A percentile compares a stretch with the other conserved stretches of the same genome.
phyloP scores from a whole-genome alignment of 1,140 invertebrate genomes.

The Orius insidiosus region DNA sequence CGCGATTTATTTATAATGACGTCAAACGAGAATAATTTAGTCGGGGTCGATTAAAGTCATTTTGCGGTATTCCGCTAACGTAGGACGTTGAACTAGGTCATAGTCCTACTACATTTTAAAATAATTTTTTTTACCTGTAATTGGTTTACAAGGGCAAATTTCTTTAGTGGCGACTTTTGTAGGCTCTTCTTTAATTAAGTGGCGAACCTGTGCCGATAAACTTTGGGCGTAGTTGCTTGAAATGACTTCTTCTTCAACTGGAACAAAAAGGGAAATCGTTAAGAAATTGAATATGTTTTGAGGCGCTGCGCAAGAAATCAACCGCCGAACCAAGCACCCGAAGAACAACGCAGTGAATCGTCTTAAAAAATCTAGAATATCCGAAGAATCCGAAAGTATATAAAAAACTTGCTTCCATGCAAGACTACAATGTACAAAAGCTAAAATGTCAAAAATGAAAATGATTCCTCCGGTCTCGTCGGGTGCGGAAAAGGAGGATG shows the following conservation, averaged over 20 bases:
- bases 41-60: neutral
- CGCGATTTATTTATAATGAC: neutral
- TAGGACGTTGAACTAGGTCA: neutral
- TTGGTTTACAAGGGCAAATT: constrained; percentile 2
- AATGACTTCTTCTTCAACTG: constrained; percentile 3
- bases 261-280: neutral
- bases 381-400: too few relatives aligned
- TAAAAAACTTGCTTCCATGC: too few relatives aligned
- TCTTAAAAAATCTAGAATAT: too few relatives aligned
- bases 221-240: neutral
- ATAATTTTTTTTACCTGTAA: neutral
- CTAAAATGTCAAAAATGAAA: too few relatives aligned
- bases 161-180: neutral
- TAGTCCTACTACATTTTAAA: neutral
- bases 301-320: too few relatives aligned
- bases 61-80: neutral
- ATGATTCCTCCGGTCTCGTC: too few relatives aligned
- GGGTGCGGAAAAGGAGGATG: too few relatives aligned
- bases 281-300: too few relatives aligned
- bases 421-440: too few relatives aligned
- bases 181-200: neutral
- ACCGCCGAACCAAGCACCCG: too few relatives aligned
- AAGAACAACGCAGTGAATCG: too few relatives aligned
- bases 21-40: neutral
- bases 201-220: neutral